Evolutionary conservation across 2,113 vertebrate species (phyloP), one percentile per base, ranked within the genome.

Genomic region (Syngnathus floridae): DNA sequence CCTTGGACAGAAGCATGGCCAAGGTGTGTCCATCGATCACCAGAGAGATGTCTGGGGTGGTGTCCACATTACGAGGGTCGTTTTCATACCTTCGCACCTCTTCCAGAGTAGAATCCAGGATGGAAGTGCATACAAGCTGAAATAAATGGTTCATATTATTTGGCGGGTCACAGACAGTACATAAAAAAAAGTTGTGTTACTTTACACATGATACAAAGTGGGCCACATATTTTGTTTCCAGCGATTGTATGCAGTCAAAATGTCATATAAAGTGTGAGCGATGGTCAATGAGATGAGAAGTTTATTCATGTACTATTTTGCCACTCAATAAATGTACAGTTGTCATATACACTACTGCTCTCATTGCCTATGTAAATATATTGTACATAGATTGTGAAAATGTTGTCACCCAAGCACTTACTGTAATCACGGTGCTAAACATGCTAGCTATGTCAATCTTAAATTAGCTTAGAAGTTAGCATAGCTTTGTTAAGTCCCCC

Each of bases 21-120:
- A 98, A 70, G 0, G 95, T 96, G 66, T 17, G 75, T 1, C 95
- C 95, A 0, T 98, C 92, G 0, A 97, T 84, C 82, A 98, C 93
- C 80, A 99, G 74, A 10, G 94, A 92, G 0, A 93, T 86, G 49
- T 88, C 67, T 0, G 80, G 67, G 3, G 16, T 66, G 11, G 70
- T 80, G 22, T 67, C 8, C 12, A 26, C 85, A 5, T 84, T 85
- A 6, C 61, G 62, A 10, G 77, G 81, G 2, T 81, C 76, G 0
- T 7, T 38, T 31, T 51, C 48, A 51, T 78, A 87, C 75, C 90
- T 91, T 74, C 72, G 92, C 62, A 95, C 88, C 49, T 97, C 94
- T 69, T 93, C 93, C 76, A 96, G 70, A 3, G 90, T 89, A 78
- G 90, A 92, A 73, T 92, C 88, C 82, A 98, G 66, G 75, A 92